Evolutionary conservation across 2,113 vertebrate species (phyloP).

Genomic region (Phalacrocorax carbo): DNA sequence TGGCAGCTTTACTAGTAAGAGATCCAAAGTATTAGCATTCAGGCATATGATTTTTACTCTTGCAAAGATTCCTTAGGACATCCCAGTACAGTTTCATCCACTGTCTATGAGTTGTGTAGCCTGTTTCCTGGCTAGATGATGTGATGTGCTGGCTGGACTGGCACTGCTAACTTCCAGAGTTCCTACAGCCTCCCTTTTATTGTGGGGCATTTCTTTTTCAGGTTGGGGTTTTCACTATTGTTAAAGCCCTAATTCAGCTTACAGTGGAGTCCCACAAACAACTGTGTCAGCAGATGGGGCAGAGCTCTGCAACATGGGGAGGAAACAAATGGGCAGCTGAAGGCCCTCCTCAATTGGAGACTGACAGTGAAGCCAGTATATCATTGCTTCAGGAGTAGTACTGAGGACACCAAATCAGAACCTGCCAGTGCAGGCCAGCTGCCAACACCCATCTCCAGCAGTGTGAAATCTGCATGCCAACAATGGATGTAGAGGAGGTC

Average conservation of each 20-base stretch:
- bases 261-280: neutral
- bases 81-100: neutral
- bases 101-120: neutral
- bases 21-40: neutral
- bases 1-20: neutral
- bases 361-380: neutral
- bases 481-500: neutral
- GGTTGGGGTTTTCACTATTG: neutral
- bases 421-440: neutral
- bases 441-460: neutral
- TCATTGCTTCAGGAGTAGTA: neutral
- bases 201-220: neutral
- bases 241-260: neutral
- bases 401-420: neutral
- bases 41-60: neutral
- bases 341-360: accelerated
- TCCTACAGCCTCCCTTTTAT: neutral
- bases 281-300: neutral
- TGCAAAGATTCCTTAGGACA: neutral
- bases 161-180: neutral
- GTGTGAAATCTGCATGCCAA: neutral
- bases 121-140: neutral
- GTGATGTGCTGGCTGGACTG: neutral
- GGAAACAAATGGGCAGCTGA: neutral
- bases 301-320: neutral